phyloP scores from a whole-genome alignment of 2,888 invertebrate species.

The Gymnoscelis rufifasciata region DNA sequence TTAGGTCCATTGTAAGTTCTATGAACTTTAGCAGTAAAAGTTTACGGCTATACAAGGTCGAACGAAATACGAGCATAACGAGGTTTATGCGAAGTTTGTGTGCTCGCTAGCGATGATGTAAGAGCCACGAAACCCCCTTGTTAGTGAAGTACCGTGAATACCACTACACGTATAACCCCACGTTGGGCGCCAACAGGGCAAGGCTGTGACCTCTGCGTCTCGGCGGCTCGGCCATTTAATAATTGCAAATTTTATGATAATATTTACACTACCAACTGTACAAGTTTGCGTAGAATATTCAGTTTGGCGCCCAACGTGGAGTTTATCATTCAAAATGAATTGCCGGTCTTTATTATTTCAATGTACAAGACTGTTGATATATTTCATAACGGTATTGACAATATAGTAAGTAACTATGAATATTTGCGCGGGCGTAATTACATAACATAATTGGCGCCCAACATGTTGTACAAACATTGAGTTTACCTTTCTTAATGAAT shows the following conservation, averaged over 20 bases:
- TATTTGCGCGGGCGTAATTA: no score
- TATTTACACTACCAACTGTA: no score
- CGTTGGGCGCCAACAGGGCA: constrained; percentile 50
- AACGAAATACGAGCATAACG: constrained; percentile 4
- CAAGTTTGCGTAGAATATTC: not conserved
- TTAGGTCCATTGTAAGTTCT: not conserved
- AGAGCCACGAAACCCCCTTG: constrained; percentile 39
- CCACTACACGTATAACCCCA: constrained; percentile 18
- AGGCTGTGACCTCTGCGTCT: constrained; percentile 47
- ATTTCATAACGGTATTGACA: no score
- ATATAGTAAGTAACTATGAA: no score
- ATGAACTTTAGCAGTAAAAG: not conserved
- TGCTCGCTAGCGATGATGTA: constrained; percentile 39
- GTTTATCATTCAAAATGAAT: no score
- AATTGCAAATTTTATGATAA: constrained; percentile 19
- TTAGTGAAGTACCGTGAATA: constrained; percentile 27
- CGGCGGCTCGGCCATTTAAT: constrained; percentile 27
- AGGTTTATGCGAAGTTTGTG: constrained; percentile 34
- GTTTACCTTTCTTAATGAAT: no score
- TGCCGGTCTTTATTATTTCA: no score
- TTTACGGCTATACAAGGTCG: not conserved
- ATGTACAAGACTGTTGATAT: no score
- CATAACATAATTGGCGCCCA: constrained; percentile 7
- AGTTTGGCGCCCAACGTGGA: not conserved
- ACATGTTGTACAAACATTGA: not conserved